Base-by-base conservation (phyloP, 92 coral and sea anemone genomes). In the Palythoa grandiflora region DNA sequence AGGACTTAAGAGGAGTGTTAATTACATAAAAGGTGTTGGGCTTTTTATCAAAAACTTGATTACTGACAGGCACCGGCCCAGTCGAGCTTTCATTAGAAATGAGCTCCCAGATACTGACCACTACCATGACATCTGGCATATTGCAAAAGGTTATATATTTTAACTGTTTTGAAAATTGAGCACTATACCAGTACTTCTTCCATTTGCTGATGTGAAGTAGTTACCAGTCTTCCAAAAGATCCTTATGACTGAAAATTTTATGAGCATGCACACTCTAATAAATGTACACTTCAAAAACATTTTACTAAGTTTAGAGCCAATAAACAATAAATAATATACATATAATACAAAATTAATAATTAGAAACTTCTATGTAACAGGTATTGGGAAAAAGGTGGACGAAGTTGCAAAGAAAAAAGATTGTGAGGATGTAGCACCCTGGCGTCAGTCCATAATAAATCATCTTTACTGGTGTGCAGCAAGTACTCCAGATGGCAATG, bases 11-110 rank as follows among this genome's bases (percentile, higher is more conserved):
- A 28, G 28, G 28, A 28, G 28, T 28, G 28, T 28, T 28, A 28
- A 28, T 28, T 28, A 28, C 28, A 28, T 28, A 28, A 28, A 28
- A 28, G 28, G 70, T 60, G 84, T 38, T 15, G 51, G 72, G 11
- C 89, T 89, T 6, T 21, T 47, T 19, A 75, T 84, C 47, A 77
- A 40, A n/a, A 53, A 52, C 12, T 4, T 85, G 16, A 63, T 85
- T 15, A 85, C 89, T 9, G 86, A 89, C 13, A 77, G 89, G 48
- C 61, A 87, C 61, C 11, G 60, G 66, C 76, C 85, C 28, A 70
- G 68, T 55, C 21, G 75, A 3, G 84, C 88, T 35, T 89, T 54
- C 51, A 85, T 88, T 16, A 77, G 79, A 16, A 68, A 61, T 28
- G 47, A 85, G 19, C 36, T 84, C 14, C 85, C 89, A 5, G 57